These are phyloP conservation scores for Egretta garzetta DNA, from an alignment of 2,113 vertebrate genomes.

Conservation along the genomic window DNA sequence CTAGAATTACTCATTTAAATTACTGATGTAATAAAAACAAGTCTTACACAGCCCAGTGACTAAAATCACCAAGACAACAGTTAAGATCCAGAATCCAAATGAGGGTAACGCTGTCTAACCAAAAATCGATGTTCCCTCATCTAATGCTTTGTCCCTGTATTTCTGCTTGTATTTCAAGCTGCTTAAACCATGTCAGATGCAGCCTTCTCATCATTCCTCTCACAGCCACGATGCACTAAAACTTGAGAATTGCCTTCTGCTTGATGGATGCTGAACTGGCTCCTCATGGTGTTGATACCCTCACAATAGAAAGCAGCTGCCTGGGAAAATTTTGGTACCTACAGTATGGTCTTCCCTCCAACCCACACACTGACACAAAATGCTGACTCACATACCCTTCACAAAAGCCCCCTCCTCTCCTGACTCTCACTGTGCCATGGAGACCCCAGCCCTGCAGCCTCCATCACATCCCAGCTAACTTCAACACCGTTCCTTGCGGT, in stretches of 20 bases:
- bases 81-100: not conserved
- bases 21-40: not conserved
- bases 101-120: not conserved
- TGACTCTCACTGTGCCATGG: not conserved
- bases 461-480: not conserved
- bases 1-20: conserved; percentile 37
- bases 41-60: not conserved
- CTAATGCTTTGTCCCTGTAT: not conserved
- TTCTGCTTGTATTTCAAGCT: not conserved
- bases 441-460: not conserved
- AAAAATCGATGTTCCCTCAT: not conserved
- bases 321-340: not conserved
- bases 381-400: not conserved
- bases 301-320: not conserved
- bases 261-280: rapidly evolving
- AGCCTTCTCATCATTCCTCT: not conserved
- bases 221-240: not conserved
- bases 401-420: not conserved
- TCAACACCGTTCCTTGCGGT: not conserved
- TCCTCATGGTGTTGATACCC: rapidly evolving
- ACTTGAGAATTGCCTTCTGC: not conserved
- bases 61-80: conserved; percentile 2
- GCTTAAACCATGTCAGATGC: not conserved
- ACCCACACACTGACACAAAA: not conserved
- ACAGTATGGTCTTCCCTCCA: not conserved